phyloP scores from a whole-genome alignment of 2,113 vertebrate genomes.

The Ciconia maguari region DNA sequence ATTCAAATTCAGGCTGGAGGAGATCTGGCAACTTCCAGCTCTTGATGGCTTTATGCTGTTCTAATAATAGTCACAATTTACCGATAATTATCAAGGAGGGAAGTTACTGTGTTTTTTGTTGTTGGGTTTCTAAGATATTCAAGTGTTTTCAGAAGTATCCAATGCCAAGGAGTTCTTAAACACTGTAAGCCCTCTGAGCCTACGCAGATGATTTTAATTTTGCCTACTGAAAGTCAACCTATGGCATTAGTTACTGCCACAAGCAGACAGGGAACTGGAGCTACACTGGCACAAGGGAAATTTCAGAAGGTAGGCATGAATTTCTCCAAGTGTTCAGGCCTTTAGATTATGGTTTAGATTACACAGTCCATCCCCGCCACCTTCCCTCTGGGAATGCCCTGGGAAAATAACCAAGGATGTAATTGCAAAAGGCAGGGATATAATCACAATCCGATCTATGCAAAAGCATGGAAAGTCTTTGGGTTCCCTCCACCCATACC shows the following conservation, averaged over 20 bases:
- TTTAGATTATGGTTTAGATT: neutral
- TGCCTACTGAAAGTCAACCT: neutral
- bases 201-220: neutral
- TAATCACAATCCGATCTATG: neutral
- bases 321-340: neutral
- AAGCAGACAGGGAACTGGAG: neutral
- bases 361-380: neutral
- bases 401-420: neutral
- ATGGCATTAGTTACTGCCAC: neutral
- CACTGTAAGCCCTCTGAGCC: neutral
- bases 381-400: neutral
- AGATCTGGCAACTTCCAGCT: conserved; percentile 6
- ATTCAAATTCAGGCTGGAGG: conserved; percentile 1
- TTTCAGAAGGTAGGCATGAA: neutral
- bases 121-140: neutral
- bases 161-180: neutral
- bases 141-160: neutral
- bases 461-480: neutral
- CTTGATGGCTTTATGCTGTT: conserved; percentile 11
- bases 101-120: neutral
- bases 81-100: conserved; percentile 28
- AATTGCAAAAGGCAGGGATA: neutral
- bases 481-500: neutral
- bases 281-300: neutral
- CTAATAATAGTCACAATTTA: conserved; percentile 29